Percentiles rank a stretch among this genome's conserved stretches.
phyloP scores from a whole-genome alignment of 2,797 vertebrate species.

The Manis crassicaudata region DNA sequence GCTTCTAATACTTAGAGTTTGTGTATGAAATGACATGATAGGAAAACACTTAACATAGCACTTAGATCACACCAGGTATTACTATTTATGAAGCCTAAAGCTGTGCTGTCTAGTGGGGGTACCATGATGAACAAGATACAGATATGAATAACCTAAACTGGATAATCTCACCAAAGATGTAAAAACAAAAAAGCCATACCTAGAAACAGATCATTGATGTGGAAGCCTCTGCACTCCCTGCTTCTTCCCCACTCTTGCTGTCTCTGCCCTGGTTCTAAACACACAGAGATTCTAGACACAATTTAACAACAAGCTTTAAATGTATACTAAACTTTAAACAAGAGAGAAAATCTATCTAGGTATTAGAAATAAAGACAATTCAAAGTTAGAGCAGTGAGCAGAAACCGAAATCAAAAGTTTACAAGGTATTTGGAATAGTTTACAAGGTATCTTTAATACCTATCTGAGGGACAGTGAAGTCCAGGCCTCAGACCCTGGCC shows the following conservation, averaged over 20 bases:
- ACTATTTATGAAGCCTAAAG: not conserved
- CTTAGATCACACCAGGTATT: not conserved
- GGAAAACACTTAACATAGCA: not conserved
- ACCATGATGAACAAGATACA: not conserved
- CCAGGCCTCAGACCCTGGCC: not conserved
- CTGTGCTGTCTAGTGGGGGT: not conserved
- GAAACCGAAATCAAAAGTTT: not conserved
- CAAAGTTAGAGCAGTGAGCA: not conserved
- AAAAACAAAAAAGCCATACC: not conserved
- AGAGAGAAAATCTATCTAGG: not conserved
- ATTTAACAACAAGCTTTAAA: not conserved
- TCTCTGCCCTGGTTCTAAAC: not conserved
- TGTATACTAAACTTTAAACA: not conserved
- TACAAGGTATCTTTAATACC: not conserved
- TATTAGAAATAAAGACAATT: constrained; percentile 20
- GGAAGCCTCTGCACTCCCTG: not conserved
- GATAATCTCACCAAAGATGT: not conserved
- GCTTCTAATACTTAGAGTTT: not conserved
- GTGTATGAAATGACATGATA: not conserved
- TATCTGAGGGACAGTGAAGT: not conserved
- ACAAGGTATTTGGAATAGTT: not conserved
- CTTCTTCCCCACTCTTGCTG: not conserved
- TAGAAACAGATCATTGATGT: no score
- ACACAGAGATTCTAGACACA: not conserved
- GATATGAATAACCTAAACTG: not conserved